Evolutionary conservation across 2,888 invertebrate genomes (phyloP).

Genomic region (Acronicta aceris): DNA sequence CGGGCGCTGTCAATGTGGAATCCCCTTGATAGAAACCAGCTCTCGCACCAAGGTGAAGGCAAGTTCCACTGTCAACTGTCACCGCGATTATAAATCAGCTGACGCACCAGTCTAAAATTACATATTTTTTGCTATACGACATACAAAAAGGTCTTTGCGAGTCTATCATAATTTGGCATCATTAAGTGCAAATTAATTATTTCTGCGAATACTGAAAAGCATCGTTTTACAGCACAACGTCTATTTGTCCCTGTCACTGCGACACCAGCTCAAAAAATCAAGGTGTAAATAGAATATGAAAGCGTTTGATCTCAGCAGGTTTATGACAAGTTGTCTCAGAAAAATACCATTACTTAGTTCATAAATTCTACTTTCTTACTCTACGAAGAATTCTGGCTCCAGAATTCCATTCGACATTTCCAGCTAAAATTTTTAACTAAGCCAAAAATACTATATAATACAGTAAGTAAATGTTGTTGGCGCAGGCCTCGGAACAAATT

Average conservation of each 20-base stretch:
- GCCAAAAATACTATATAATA: constrained; percentile 25
- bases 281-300: constrained; percentile 33
- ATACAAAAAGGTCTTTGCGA: constrained; percentile 38
- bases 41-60: constrained; percentile 85
- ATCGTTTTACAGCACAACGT: constrained; percentile 22
- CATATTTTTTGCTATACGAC: constrained; percentile 35
- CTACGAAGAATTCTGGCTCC: constrained; percentile 33
- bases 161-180: constrained; percentile 41
- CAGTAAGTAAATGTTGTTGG: constrained; percentile 46
- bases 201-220: constrained; percentile 37
- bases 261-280: constrained; percentile 44
- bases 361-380: constrained; percentile 17
- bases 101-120: constrained; percentile 68
- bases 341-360: constrained; percentile 22
- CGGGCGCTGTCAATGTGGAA: constrained; percentile 80
- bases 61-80: constrained; percentile 75
- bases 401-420: constrained; percentile 27
- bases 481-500: constrained; percentile 48
- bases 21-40: constrained; percentile 80
- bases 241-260: constrained; percentile 41
- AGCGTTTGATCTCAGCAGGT: constrained; percentile 52
- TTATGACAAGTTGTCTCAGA: constrained; percentile 46
- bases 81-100: constrained; percentile 78
- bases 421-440: constrained; percentile 13
- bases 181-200: constrained; percentile 42